phyloP scores from a whole-genome alignment of 1,140 invertebrate species.

The Bicyclus anynana region DNA sequence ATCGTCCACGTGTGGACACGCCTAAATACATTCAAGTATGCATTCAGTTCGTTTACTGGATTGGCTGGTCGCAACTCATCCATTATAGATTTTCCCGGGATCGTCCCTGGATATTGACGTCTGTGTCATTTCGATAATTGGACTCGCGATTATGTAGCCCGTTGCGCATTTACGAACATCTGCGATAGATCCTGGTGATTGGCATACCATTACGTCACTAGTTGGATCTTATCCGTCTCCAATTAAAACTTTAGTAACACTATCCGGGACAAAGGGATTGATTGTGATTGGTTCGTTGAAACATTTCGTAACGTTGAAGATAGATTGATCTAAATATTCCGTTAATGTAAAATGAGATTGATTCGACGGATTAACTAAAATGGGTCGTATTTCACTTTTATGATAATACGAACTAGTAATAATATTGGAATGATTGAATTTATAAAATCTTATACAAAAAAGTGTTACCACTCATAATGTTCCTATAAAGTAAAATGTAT shows the following conservation, averaged over 20 bases:
- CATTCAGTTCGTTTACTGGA: conserved; percentile 65
- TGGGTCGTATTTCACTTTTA: too few species aligned
- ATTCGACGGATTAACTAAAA: too few species aligned
- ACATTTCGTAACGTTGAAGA: background rate
- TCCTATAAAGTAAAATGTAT: too few species aligned
- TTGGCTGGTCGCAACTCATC: conserved; percentile 65
- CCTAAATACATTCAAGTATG: conserved; percentile 55
- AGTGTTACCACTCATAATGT: too few species aligned
- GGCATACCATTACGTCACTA: background rate
- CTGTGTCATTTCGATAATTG: conserved; percentile 74
- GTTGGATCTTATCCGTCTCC: background rate
- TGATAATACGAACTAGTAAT: too few species aligned
- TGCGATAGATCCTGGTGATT: conserved; percentile 25
- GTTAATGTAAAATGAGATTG: too few species aligned
- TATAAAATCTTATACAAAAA: too few species aligned
- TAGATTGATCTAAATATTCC: too few species aligned
- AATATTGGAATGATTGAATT: too few species aligned
- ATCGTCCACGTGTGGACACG: too few species aligned
- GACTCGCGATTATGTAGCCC: conserved; percentile 59
- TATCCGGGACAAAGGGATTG: background rate
- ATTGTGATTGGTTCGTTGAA: background rate
- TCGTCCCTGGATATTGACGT: conserved; percentile 51
- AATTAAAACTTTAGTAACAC: background rate
- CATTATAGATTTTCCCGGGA: conserved; percentile 70
- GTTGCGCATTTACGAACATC: conserved; percentile 37